Percentiles rank a stretch among this genome's conserved stretches.
Evolutionary conservation across 2,797 vertebrate species (phyloP).

Genomic region (Rhinatrema bivittatum): DNA sequence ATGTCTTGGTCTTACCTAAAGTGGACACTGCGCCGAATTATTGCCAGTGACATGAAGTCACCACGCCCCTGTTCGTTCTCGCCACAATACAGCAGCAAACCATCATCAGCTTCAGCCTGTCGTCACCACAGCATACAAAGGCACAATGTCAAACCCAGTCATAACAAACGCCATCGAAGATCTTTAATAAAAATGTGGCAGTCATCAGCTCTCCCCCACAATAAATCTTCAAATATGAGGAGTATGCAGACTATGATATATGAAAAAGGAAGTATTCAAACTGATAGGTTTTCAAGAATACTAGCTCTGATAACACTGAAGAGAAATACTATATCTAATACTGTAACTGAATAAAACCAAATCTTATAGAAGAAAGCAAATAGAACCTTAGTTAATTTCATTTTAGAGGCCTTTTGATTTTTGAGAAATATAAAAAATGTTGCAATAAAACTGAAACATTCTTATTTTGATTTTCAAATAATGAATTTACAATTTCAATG

Average conservation of each 20-base stretch:
- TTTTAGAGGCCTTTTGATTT: no score
- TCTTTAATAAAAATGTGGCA: background rate
- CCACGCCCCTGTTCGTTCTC: slow-evolving; percentile 83
- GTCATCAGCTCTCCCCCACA: background rate
- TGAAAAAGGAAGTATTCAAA: accelerated
- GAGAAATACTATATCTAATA: no score
- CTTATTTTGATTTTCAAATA: no score
- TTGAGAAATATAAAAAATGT: no score
- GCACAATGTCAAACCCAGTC: background rate
- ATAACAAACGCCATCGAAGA: background rate
- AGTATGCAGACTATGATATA: background rate
- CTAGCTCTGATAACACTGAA: no score
- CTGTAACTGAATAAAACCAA: no score
- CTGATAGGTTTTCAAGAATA: no score
- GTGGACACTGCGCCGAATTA: slow-evolving; percentile 73
- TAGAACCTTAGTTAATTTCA: no score
- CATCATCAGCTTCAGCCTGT: slow-evolving; percentile 80
- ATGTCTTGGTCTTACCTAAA: slow-evolving; percentile 68
- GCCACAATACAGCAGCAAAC: slow-evolving; percentile 86
- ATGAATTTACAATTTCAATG: no score
- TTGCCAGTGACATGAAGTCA: slow-evolving; percentile 81
- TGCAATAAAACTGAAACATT: no score
- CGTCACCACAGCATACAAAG: slow-evolving; percentile 12
- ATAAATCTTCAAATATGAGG: background rate
- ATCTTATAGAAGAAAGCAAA: no score